A percentile compares a stretch with the other conserved stretches of the same genome.
Conservation (phyloP, 2,113 vertebrate species). For the Spermophilus dauricus region DNA sequence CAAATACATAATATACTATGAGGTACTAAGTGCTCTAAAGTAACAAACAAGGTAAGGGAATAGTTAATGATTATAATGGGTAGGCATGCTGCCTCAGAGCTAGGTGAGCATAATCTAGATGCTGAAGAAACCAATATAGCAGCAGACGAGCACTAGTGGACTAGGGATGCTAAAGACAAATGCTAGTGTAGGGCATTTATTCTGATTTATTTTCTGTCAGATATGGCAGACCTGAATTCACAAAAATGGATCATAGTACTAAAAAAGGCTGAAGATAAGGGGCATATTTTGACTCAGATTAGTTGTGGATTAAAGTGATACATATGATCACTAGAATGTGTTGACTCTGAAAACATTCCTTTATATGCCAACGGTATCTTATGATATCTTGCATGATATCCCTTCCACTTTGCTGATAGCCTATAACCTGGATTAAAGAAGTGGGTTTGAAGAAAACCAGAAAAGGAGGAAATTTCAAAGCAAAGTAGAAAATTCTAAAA, state of each 20-base stretch:
- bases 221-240: neutral
- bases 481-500: constrained; percentile 54
- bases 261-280: neutral
- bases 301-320: neutral
- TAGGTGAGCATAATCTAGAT: neutral
- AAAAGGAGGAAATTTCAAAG: constrained; percentile 42
- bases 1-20: neutral
- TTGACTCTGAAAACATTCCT: neutral
- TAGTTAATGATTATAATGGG: neutral
- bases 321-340: neutral
- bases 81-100: neutral
- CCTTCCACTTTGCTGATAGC: constrained; percentile 11
- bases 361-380: constrained; percentile 9
- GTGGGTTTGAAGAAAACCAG: neutral
- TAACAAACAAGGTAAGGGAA: neutral
- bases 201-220: neutral
- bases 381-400: neutral
- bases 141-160: neutral
- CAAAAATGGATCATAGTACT: neutral
- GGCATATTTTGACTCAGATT: constrained; percentile 9
- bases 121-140: neutral
- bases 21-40: neutral
- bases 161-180: neutral
- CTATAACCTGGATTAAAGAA: neutral
- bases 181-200: neutral